These are phyloP conservation scores for Emydocephalus ijimae DNA, from an alignment of 2,113 vertebrate genomes.

Conservation along the genomic window DNA sequence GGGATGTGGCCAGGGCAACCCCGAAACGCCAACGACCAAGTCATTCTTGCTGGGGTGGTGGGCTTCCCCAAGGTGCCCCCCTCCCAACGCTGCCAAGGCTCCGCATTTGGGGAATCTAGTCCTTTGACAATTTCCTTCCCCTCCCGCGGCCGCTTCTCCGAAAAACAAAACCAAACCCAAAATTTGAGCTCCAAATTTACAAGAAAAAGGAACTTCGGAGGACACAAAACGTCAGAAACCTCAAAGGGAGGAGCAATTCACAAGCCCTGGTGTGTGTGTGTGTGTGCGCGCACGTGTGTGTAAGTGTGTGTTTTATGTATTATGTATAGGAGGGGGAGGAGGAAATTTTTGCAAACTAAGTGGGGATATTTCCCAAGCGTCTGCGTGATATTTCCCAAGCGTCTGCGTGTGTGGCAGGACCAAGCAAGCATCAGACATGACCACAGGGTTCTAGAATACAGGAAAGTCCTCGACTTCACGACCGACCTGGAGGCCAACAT, in stretches of 20 bases:
- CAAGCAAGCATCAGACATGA: neutral
- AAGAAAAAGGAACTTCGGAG: conserved; percentile 6
- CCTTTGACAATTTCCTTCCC: neutral
- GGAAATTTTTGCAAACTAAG: neutral
- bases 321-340: neutral
- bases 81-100: neutral
- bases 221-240: neutral
- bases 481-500: neutral
- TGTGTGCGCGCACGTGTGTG: neutral
- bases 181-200: neutral
- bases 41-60: accelerated
- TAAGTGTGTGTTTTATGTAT: neutral
- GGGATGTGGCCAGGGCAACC: accelerated
- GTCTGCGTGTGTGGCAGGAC: neutral
- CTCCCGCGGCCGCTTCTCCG: neutral
- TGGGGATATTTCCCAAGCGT: neutral
- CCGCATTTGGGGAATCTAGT: neutral
- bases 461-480: neutral
- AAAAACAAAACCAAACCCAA: neutral
- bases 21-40: neutral
- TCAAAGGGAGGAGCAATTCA: neutral
- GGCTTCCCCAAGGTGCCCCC: neutral
- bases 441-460: neutral
- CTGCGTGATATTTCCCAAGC: no score
- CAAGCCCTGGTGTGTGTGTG: neutral